A percentile compares a stretch with the other conserved stretches of the same genome.
phyloP scores from a whole-genome alignment of 1,140 invertebrate genomes.

The Drosophila chauvacae region DNA sequence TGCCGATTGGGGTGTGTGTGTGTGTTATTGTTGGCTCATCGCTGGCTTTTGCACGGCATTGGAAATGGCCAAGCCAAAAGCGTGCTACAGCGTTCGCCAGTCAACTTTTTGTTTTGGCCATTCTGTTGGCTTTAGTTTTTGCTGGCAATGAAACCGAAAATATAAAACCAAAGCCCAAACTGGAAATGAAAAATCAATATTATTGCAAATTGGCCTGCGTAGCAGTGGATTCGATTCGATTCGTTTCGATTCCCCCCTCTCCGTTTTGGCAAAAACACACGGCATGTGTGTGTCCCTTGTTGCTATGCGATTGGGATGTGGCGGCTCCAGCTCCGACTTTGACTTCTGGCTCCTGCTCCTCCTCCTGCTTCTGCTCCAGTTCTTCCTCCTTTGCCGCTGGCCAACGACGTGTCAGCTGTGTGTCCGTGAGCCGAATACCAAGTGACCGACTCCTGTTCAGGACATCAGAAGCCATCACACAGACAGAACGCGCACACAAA shows the following conservation, averaged over 20 bases:
- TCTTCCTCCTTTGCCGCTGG: conserved; percentile 35
- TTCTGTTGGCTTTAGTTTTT: conserved; percentile 55
- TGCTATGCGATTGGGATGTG: conserved; percentile 40
- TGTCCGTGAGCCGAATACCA: conserved; percentile 65
- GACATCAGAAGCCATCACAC: conserved; percentile 1
- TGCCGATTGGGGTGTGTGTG: conserved; percentile 13
- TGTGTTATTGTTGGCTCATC: conserved; percentile 62
- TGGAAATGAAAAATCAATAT: conserved; percentile 78
- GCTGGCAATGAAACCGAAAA: conserved; percentile 72
- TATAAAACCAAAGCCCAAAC: conserved; percentile 45
- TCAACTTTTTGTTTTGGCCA: conserved; percentile 71
- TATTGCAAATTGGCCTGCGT: conserved; percentile 76
- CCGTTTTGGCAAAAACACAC: conserved; percentile 24
- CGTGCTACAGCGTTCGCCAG: conserved; percentile 67
- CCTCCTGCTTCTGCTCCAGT: not conserved
- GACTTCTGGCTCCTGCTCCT: conserved; percentile 1
- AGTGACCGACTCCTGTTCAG: conserved; percentile 47
- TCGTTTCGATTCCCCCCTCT: conserved; percentile 2
- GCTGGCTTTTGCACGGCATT: conserved; percentile 65
- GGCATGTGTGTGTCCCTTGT: conserved; percentile 28
- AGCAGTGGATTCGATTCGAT: conserved; percentile 11
- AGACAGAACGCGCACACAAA: conserved; percentile 48
- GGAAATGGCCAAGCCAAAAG: conserved; percentile 51
- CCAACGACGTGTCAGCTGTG: conserved; percentile 55
- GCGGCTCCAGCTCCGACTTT: conserved; percentile 8